A percentile compares a stretch with the other conserved stretches of the same genome.
phyloP scores from a whole-genome alignment of 2,888 invertebrate species.

The Oligia latruncula region DNA sequence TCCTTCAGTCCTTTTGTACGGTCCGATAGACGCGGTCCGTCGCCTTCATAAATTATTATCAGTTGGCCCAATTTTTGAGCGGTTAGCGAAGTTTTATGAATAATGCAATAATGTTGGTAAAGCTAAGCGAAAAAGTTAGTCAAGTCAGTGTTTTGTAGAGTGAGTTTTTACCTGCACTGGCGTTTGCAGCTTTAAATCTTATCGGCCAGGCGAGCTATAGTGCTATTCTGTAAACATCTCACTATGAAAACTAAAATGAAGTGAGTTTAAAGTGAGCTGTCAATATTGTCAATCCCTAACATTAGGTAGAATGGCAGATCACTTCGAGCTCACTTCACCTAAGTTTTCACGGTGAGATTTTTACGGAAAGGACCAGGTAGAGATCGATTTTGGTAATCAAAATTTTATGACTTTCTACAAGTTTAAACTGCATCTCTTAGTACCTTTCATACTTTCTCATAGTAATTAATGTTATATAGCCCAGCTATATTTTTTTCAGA shows the following conservation, averaged over 20 bases:
- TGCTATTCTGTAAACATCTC: no score
- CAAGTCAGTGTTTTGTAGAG: neutral
- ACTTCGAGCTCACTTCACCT: no score
- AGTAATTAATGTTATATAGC: neutral
- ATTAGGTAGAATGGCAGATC: no score
- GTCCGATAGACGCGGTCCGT: conserved; percentile 58
- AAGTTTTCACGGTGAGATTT: no score
- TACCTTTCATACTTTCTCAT: neutral
- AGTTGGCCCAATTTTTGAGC: conserved; percentile 29
- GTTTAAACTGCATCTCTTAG: neutral
- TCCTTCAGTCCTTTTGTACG: conserved; percentile 64
- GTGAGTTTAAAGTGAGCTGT: no score
- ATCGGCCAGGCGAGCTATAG: no score
- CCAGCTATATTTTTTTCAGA: neutral
- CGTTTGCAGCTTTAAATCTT: no score
- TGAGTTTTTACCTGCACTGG: no score
- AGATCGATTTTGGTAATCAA: neutral
- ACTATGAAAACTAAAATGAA: no score
- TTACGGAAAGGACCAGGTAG: neutral
- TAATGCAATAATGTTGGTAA: neutral
- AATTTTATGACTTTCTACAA: neutral
- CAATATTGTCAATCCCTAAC: no score
- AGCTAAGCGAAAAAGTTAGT: neutral
- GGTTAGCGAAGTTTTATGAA: neutral
- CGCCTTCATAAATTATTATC: conserved; percentile 67